A percentile compares a stretch with the other conserved stretches of the same genome.
Conservation (phyloP, 2,797 vertebrate species). For the Poeciliopsis infans region DNA sequence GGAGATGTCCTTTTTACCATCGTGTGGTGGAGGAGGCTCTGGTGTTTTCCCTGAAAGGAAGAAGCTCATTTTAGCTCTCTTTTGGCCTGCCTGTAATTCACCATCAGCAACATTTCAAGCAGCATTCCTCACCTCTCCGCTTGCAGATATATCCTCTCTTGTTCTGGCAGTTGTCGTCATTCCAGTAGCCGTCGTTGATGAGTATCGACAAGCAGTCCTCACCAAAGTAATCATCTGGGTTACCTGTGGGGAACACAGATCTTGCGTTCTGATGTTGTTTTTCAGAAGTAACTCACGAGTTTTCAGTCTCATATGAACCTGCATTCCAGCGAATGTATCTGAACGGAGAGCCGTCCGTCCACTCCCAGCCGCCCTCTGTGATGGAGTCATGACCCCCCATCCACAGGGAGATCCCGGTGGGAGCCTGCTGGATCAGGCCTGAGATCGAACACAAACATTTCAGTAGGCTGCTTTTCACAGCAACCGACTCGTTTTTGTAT, state of each 20-base stretch:
- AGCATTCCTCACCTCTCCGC: constrained; percentile 68
- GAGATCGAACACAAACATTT: constrained; percentile 8
- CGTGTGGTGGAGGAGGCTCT: constrained; percentile 80
- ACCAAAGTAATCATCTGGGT: constrained; percentile 76
- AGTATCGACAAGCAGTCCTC: constrained; percentile 82
- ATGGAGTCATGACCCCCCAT: constrained; percentile 82
- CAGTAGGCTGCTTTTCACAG: neutral
- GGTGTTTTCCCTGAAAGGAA: constrained; percentile 75
- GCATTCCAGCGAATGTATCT: constrained; percentile 79
- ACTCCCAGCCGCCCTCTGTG: constrained; percentile 83
- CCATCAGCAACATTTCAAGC: neutral
- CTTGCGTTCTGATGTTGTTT: no score
- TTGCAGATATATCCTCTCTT: constrained; percentile 84
- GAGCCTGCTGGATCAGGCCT: constrained; percentile 74
- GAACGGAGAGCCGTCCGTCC: constrained; percentile 80
- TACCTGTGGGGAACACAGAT: constrained; percentile 64
- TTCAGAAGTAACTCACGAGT: neutral
- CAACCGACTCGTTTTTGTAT: neutral
- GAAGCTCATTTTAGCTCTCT: neutral
- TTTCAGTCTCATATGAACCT: constrained; percentile 60
- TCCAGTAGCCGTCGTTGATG: constrained; percentile 81
- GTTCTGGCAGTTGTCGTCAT: constrained; percentile 80
- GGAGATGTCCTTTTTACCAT: constrained; percentile 67
- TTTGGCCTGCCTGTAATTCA: neutral
- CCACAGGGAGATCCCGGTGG: constrained; percentile 81